Evolutionary conservation across 2,888 invertebrate genomes (phyloP).

Genomic region (Drymonia ruficornis): DNA sequence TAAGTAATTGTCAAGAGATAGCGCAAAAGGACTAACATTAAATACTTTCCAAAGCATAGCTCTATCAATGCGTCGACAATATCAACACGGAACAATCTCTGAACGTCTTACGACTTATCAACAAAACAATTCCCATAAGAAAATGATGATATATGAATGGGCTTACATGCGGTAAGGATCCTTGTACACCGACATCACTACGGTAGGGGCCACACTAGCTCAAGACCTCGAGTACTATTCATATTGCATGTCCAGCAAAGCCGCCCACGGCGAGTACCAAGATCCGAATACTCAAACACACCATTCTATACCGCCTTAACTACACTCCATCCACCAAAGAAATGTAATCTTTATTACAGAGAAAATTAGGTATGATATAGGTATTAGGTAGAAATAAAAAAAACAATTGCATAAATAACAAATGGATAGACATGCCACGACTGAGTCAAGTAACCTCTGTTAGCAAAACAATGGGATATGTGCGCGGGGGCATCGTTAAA

Average conservation of each 20-base stretch:
- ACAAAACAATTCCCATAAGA: constrained; percentile 40
- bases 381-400: constrained; percentile 41
- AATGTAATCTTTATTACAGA: constrained; percentile 13
- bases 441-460: constrained; percentile 41
- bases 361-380: constrained; percentile 9
- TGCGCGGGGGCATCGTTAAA: constrained; percentile 29
- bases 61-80: neutral
- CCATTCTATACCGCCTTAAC: constrained; percentile 8
- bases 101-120: constrained; percentile 7
- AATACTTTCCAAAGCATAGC: neutral
- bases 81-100: constrained; percentile 22
- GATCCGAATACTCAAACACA: constrained; percentile 47
- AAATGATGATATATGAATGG: constrained; percentile 43
- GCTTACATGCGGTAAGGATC: constrained; percentile 23
- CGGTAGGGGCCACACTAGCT: constrained; percentile 47
- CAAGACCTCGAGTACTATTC: constrained; percentile 64
- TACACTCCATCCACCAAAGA: neutral
- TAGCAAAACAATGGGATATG: constrained; percentile 44
- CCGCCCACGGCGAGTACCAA: constrained; percentile 76
- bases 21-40: neutral
- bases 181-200: constrained; percentile 35
- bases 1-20: neutral
- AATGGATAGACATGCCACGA: constrained; percentile 63
- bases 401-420: constrained; percentile 74
- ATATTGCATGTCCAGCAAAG: constrained; percentile 76